Evolutionary conservation across 2,797 vertebrate genomes (phyloP), one percentile per base, ranked within the genome.

Genomic region (Enteromius trimaculatus): DNA sequence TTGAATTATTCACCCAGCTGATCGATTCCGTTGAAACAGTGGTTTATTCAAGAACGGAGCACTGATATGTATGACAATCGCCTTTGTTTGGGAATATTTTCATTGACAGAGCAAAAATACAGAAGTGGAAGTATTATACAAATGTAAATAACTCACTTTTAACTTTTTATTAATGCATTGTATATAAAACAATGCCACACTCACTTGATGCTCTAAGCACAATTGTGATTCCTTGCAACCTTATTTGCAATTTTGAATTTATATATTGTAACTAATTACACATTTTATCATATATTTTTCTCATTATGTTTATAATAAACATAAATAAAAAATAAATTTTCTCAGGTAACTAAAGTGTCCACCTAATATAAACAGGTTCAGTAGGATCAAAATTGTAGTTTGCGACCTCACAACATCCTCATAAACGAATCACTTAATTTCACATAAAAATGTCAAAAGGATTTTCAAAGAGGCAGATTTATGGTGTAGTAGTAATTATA

Each of bases 1-100:
- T n/a, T 74, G 49, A 74, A 74, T 74, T 74, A 74, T 74, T 53
- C 71, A 74, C 47, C 29, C 5, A 14, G 21, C 47, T 21, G 1
- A 23, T 44, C 3, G 1, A 1, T 23, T 44, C 1, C 2, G 34
- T 72, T 31, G 9, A 31, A 49, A 49, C 42, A 17, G 7, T 29
- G 26, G 51, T 31, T 72, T 0, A 31, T 72, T 31, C 29, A 31
- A 29, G 29, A 51, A 31, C 17, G 11, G 29, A 21, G 9, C 10
- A 21, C 17, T 6, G 19, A 74, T 34, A 53, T 74, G 26, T 29
- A 51, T 0, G 9, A 31, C 9, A 9, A 4, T 31, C 16, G 1
- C 13, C 39, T 47, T 47, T 6, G 13, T 26, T 70, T 47, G n/a
- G 6, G 14, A 47, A 70, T 5, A 17, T 31, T 72, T 72, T 21